Conservation (phyloP, 2,888 invertebrate species). For the Graphium colonna region DNA sequence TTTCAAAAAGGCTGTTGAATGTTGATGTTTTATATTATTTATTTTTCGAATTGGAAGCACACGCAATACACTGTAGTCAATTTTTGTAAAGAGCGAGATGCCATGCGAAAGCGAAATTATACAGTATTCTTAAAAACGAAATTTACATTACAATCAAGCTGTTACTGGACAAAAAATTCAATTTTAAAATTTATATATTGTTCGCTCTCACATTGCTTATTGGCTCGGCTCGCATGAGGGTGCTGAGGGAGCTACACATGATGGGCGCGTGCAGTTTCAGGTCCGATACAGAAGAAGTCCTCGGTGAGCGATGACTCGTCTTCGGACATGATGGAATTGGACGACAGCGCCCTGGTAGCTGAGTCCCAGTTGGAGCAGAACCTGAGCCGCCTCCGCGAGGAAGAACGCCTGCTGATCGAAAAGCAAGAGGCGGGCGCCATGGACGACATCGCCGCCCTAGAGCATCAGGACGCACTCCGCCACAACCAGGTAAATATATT, state of each 20-base stretch:
- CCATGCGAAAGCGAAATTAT: slow-evolving; percentile 18
- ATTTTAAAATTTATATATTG: background rate
- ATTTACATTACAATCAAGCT: too few relatives aligned
- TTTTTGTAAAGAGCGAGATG: background rate
- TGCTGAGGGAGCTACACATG: slow-evolving; percentile 14
- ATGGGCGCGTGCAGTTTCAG: slow-evolving; percentile 71
- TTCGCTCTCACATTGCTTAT: slow-evolving; percentile 16
- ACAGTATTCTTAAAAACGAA: too few relatives aligned
- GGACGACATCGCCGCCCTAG: slow-evolving; percentile 62
- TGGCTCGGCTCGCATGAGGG: background rate
- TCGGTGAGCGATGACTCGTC: slow-evolving; percentile 90
- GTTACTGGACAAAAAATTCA: too few relatives aligned
- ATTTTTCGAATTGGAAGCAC: slow-evolving; percentile 3
- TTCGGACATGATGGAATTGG: slow-evolving; percentile 95
- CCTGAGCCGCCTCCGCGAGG: slow-evolving; percentile 78
- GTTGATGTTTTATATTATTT: slow-evolving; percentile 17
- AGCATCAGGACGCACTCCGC: slow-evolving; percentile 62
- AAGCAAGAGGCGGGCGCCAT: slow-evolving; percentile 81
- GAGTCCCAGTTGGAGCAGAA: slow-evolving; percentile 61
- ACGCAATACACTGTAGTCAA: background rate
- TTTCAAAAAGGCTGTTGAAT: slow-evolving; percentile 1
- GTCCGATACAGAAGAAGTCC: slow-evolving; percentile 94
- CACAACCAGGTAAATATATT: slow-evolving; percentile 64
- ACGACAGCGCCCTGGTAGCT: slow-evolving; percentile 88
- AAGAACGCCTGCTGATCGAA: slow-evolving; percentile 86